Evolutionary conservation across 2,113 vertebrate species (phyloP).

Genomic region (Patagioenas fasciata): DNA sequence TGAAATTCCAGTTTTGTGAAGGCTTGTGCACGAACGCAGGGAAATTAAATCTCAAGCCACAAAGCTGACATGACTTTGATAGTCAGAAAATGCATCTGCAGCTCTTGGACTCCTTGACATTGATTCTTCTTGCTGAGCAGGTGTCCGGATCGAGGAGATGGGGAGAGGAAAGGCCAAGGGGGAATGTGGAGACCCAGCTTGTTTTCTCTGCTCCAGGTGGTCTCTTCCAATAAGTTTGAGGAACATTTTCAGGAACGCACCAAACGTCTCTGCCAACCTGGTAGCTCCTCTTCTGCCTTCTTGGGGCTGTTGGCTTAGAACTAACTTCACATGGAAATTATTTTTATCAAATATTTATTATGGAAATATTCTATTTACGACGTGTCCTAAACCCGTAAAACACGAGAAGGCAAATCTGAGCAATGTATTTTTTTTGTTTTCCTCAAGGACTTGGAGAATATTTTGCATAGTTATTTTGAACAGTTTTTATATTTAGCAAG

Average conservation of each 20-base stretch:
- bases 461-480: constrained; percentile 39
- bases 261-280: not conserved
- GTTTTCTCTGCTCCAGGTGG: not conserved
- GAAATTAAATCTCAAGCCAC: not conserved
- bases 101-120: not conserved
- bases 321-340: not conserved
- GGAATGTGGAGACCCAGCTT: not conserved
- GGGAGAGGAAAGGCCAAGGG: not conserved
- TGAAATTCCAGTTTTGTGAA: not conserved
- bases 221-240: not conserved
- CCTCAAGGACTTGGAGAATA: not conserved
- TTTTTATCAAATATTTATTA: constrained; percentile 19
- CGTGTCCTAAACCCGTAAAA: not conserved
- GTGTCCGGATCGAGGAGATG: rapidly evolving
- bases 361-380: constrained; percentile 34
- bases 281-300: not conserved
- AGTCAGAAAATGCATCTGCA: not conserved
- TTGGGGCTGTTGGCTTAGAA: not conserved
- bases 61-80: not conserved
- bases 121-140: not conserved
- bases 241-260: not conserved
- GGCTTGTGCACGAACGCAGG: not conserved
- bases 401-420: not conserved
- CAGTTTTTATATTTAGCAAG: constrained; percentile 46
- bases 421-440: not conserved